Evolutionary conservation across 2,113 vertebrate species (phyloP), one percentile per base, ranked within the genome.

Genomic region (Irena cyanogastra): DNA sequence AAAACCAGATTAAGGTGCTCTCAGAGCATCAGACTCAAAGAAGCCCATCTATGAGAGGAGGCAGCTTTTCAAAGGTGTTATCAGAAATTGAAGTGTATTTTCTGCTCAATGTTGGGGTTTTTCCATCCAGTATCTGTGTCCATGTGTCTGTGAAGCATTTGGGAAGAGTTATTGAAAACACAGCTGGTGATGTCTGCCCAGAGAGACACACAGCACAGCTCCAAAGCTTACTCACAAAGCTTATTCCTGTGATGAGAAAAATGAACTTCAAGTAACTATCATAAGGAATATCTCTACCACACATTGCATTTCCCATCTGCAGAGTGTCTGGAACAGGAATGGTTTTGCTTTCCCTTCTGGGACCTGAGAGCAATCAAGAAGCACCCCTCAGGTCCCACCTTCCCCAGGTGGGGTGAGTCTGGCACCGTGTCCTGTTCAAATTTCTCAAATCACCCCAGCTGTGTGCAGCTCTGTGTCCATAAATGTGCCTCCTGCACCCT

Each of bases 381-480:
- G 4, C 11, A 27, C 7, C 9, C 21, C 57, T 35, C 18, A 39
- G 1, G 1, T 37, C 28, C 28, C 63, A 30, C 63, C 76, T 54
- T 69, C 21, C 60, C 54, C 52, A 13, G n/a, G 20, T 3, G 35
- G 71, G 35, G 20, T 41, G 61, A 49, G 14, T 13, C 35, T 37
- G 45, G 42, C 41, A 57, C 42, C 54, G 4, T 1, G 0, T 21
- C 52, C 33, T 31, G 1, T 23, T 59, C 53, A 21, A 1, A 41
- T 61, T 22, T 44, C 66, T 65, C 33, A 16, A 0, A 6, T 50
- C 42, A 22, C 54, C 56, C 21, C 16, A 20, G 1, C 39, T 6
- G 0, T 3, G 13, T 30, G 53, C 70, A 59, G 23, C 59, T 54
- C 0, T 69, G 12, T 6, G 6, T 30, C 60, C 4, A 1, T 11